Evolutionary conservation across 2,113 vertebrate species (phyloP).

Genomic region (Caranx melampygus): DNA sequence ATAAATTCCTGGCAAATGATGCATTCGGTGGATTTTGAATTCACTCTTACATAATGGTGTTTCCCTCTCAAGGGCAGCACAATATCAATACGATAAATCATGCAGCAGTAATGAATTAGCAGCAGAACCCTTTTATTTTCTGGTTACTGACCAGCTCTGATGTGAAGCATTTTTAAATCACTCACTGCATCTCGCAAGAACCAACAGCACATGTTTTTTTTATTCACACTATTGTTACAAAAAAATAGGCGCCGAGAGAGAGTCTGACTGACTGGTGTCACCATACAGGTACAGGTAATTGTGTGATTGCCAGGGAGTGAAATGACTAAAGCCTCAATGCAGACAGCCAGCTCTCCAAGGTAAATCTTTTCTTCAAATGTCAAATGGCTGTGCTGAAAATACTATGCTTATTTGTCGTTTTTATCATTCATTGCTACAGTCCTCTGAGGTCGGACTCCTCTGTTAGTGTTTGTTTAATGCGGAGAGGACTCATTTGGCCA

Average conservation of each 20-base stretch:
- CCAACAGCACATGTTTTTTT: not conserved
- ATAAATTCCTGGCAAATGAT: slow-evolving; percentile 48
- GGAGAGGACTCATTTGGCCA: slow-evolving; percentile 21
- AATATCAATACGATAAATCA: slow-evolving; percentile 67
- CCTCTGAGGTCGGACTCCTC: slow-evolving; percentile 34
- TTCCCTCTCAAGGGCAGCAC: slow-evolving; percentile 50
- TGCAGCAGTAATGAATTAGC: slow-evolving; percentile 34
- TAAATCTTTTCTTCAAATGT: not conserved
- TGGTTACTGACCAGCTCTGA: slow-evolving; percentile 20
- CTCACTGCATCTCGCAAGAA: not conserved
- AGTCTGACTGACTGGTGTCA: not conserved
- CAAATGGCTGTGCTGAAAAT: not conserved
- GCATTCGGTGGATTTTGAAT: slow-evolving; percentile 59
- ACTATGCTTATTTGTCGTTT: not conserved
- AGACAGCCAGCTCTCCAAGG: not conserved
- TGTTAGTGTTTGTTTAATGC: slow-evolving; percentile 30
- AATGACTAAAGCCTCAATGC: not conserved
- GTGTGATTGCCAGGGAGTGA: not conserved
- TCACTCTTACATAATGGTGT: slow-evolving; percentile 51
- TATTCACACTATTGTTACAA: not conserved
- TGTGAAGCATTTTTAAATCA: slow-evolving; percentile 18
- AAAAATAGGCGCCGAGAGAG: not conserved
- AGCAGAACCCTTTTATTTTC: slow-evolving; percentile 13
- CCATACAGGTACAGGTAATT: slow-evolving; percentile 30
- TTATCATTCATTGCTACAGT: slow-evolving; percentile 14